These are phyloP conservation scores for Eidolon helvum DNA, from an alignment of 2,113 vertebrate species.

Conservation along the genomic window DNA sequence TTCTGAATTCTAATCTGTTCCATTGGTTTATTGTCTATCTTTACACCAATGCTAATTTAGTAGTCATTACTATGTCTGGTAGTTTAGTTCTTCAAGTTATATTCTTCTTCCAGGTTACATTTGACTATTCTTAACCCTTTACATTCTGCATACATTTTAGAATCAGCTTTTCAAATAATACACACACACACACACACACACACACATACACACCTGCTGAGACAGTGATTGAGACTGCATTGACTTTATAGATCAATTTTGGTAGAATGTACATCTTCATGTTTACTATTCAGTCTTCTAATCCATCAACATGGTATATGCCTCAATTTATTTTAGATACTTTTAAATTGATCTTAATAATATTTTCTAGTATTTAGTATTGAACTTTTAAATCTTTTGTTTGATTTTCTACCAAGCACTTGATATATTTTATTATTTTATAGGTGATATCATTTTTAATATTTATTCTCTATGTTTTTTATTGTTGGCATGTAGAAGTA, in stretches of 20 bases:
- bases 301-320: not conserved
- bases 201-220: not conserved
- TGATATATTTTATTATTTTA: not conserved
- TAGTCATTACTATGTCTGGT: constrained; percentile 4
- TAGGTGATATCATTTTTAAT: not conserved
- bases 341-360: not conserved
- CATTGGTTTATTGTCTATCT: constrained; percentile 25
- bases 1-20: constrained; percentile 46
- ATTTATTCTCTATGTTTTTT: constrained; percentile 4
- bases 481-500: not conserved
- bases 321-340: not conserved
- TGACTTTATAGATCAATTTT: not conserved
- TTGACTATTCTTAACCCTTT: constrained; percentile 1
- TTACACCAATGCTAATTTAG: not conserved
- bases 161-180: not conserved
- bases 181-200: not conserved
- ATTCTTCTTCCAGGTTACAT: not conserved
- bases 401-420: not conserved
- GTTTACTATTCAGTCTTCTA: not conserved
- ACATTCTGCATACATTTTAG: not conserved
- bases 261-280: not conserved
- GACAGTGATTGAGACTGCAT: not conserved
- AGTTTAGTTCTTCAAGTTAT: constrained; percentile 13
- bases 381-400: not conserved
- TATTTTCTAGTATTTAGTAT: not conserved